Percentiles rank a stretch among this genome's conserved stretches.
Evolutionary conservation across 2,888 invertebrate species (phyloP).

Genomic region (Amiota communis): DNA sequence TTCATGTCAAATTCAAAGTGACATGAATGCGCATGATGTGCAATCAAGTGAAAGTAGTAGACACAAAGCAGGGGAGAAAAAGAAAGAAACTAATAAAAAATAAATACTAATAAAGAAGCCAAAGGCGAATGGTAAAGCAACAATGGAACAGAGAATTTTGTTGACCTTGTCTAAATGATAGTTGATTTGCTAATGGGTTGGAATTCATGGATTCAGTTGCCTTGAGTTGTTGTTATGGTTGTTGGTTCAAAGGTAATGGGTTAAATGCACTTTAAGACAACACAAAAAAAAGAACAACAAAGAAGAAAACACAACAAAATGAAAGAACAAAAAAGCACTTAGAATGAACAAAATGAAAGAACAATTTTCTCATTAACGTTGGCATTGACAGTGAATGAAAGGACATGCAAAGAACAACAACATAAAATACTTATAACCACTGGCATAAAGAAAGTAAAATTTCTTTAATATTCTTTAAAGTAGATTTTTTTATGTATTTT

Average conservation of each 20-base stretch:
- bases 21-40: constrained; percentile 7
- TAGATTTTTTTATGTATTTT: constrained; percentile 30
- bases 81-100: neutral
- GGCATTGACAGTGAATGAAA: constrained; percentile 18
- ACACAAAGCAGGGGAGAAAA: neutral
- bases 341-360: neutral
- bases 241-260: neutral
- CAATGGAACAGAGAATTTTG: neutral
- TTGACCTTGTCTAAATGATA: neutral
- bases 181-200: neutral
- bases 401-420: too few relatives aligned
- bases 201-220: neutral
- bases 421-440: too few relatives aligned
- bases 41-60: neutral
- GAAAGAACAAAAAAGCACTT: neutral
- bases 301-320: neutral
- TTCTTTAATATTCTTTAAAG: neutral
- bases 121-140: constrained; percentile 1
- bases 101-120: neutral
- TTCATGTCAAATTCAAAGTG: neutral
- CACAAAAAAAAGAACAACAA: neutral
- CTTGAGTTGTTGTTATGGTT: neutral
- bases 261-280: constrained; percentile 24
- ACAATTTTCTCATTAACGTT: constrained; percentile 14
- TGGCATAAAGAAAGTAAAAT: neutral